Percentiles rank a stretch among this genome's conserved stretches.
These are phyloP conservation scores for Boloria euphrosyne DNA, from an alignment of 2,888 invertebrate genomes.

Conservation along the genomic window DNA sequence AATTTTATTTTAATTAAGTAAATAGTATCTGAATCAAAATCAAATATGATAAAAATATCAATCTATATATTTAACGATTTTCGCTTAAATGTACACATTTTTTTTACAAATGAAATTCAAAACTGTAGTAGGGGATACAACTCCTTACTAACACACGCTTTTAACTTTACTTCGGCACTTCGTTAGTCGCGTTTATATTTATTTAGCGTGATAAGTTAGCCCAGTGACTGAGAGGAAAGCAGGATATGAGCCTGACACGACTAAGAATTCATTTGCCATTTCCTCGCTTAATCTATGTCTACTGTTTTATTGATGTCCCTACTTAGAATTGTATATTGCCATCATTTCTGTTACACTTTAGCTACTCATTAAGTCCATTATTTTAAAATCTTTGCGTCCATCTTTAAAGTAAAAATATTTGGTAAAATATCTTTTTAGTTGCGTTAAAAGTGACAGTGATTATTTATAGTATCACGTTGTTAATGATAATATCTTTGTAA, in stretches of 20 bases:
- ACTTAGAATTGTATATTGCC: conserved; percentile 8
- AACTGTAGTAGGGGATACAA: conserved; percentile 50
- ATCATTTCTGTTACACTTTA: conserved; percentile 8
- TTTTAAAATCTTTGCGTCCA: background rate
- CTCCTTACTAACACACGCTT: conserved; percentile 66
- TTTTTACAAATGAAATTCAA: conserved; percentile 2
- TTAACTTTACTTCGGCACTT: conserved; percentile 78
- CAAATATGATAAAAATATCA: too few species aligned
- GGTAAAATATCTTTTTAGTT: background rate
- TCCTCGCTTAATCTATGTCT: conserved; percentile 41
- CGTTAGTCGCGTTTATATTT: conserved; percentile 77
- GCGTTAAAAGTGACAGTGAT: too few species aligned
- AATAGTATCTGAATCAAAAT: too few species aligned
- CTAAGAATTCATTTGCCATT: conserved; percentile 47
- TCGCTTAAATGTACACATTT: background rate
- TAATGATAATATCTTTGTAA: too few species aligned
- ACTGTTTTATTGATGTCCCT: conserved; percentile 21
- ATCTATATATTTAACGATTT: too few species aligned
- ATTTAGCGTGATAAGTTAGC: conserved; percentile 76
- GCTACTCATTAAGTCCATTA: background rate
- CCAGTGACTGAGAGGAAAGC: conserved; percentile 65
- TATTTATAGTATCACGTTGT: too few species aligned
- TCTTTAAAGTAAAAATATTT: background rate
- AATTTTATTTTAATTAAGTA: too few species aligned
- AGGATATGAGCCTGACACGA: conserved; percentile 63